phyloP scores from a whole-genome alignment of 2,797 vertebrate genomes.

The Rhincodon typus region DNA sequence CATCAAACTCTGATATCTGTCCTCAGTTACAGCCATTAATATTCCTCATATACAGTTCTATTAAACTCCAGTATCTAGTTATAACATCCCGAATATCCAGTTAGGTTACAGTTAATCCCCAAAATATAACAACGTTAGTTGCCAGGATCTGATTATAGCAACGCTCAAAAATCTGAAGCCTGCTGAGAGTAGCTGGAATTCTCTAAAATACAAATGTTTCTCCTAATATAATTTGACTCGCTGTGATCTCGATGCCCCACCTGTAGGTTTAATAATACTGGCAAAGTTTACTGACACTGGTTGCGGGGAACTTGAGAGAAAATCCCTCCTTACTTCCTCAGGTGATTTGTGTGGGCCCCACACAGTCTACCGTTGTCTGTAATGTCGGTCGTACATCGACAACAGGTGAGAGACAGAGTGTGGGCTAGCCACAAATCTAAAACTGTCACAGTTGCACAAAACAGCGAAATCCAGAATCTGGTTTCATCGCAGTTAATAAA shows the following conservation, averaged over 20 bases:
- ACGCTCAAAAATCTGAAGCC: not conserved
- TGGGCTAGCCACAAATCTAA: constrained; percentile 31
- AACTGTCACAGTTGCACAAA: constrained; percentile 29
- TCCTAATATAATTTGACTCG: not conserved
- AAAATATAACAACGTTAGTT: not conserved
- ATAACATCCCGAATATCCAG: not conserved
- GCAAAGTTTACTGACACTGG: not conserved
- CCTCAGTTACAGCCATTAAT: not conserved
- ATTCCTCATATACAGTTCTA: not conserved
- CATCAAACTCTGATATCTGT: not conserved
- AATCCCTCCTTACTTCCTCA: not conserved
- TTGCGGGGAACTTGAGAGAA: not conserved
- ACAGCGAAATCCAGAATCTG: constrained; percentile 38
- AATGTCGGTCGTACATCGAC: not conserved
- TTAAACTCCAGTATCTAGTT: not conserved
- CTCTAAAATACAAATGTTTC: not conserved
- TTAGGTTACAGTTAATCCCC: not conserved
- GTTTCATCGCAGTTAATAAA: constrained; percentile 15
- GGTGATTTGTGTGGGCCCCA: constrained; percentile 13
- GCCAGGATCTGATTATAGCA: not conserved
- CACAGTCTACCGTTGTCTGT: not conserved
- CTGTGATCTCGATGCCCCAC: not conserved
- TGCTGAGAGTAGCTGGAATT: not conserved
- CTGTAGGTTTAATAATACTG: not conserved
- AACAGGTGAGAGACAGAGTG: constrained; percentile 36